Evolutionary conservation across 2,113 vertebrate species (phyloP).

Genomic region (Falcunculus frontatus): DNA sequence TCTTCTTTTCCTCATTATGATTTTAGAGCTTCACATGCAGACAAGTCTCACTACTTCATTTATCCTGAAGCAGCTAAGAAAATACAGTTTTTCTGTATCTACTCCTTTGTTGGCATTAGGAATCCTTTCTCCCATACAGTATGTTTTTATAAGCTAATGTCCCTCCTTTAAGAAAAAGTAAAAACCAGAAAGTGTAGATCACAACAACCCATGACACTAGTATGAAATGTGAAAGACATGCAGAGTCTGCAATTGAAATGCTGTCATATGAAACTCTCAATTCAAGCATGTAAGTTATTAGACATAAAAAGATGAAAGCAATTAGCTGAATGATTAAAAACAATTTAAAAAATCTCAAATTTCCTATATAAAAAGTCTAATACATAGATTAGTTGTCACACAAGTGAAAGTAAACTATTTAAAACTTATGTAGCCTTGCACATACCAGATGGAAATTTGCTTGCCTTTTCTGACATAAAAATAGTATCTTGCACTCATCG

Average conservation of each 20-base stretch:
- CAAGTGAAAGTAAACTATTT: background rate
- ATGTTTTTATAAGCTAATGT: background rate
- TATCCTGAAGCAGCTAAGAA: background rate
- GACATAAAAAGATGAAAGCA: background rate
- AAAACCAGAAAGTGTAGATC: background rate
- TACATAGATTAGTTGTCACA: background rate
- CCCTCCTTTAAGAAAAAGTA: background rate
- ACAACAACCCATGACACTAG: background rate
- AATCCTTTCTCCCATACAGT: background rate
- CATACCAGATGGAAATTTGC: background rate
- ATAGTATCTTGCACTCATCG: background rate
- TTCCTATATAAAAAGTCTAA: background rate
- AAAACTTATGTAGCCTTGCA: background rate
- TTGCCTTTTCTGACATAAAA: background rate
- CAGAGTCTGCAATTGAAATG: background rate
- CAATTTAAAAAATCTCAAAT: background rate
- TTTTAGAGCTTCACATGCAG: background rate
- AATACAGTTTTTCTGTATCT: background rate
- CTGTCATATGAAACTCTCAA: background rate
- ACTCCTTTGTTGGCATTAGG: background rate
- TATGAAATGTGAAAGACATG: background rate
- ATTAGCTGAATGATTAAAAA: background rate
- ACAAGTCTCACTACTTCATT: background rate
- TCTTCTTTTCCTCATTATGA: background rate
- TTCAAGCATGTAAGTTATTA: background rate